Base-by-base conservation (phyloP, 2,113 vertebrate genomes). In the Urocynchramus pylzowi region DNA sequence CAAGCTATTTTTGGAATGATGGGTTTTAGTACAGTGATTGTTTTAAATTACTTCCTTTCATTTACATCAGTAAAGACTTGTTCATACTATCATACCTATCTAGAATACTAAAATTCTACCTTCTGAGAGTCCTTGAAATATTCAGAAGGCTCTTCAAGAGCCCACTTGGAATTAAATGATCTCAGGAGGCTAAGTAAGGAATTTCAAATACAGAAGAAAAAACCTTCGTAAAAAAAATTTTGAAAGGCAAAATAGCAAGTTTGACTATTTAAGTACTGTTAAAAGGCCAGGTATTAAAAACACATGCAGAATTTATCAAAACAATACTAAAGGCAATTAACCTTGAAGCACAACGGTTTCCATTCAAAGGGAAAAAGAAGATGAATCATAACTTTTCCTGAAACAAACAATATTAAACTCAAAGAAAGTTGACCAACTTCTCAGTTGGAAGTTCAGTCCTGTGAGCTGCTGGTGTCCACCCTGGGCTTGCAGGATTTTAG, bases 301-400 rank as follows among this genome's bases (percentile, higher is more conserved):
- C 21, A 81, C 60, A 15, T 11, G 11, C 31, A 52, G 33, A 52
- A 41, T 12, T 71, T 61, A 35, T 3, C 42, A 13, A 61, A 83
- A 49, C 49, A 47, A 11, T 44, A 4, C 27, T 41, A 53, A 37
- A 87, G 39, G 11, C 70, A 35, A 28, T 74, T 2, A 7, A 60
- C 26, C 54, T 23, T 28, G 6, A 60, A 71, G 31, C 18, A 15
- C 39, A 41, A 11, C 3, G 0, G 0, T 13, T 84, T 37, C 44
- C n/a, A 78, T 84, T 84, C 31, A 18, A 35, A 45, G 70, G 9
- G n/a, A 15, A 39, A 82, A 68, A 47, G 44, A 42, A 70, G 18
- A 54, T 4, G 3, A 35, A 7, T 18, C 3, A 0, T 42, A 63
- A 50, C 33, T 57, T 64, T 93, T 41, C 39, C 75, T 64, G 42